These are phyloP conservation scores for Tetramorium bicarinatum DNA, from an alignment of 2,888 invertebrate species.

Conservation along the genomic window DNA sequence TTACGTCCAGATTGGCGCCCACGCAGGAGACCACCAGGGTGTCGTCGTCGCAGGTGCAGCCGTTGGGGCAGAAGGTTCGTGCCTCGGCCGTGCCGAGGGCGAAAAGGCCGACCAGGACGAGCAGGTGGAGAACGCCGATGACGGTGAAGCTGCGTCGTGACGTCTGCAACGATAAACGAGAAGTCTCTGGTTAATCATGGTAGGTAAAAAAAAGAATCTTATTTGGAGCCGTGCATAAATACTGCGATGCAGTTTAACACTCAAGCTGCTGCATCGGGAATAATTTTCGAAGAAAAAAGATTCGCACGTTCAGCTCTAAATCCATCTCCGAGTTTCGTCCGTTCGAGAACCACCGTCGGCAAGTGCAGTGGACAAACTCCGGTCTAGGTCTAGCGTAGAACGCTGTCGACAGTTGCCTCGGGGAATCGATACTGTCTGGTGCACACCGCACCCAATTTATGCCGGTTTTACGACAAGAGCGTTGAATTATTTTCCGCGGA, in stretches of 20 bases:
- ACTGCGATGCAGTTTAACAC: neutral
- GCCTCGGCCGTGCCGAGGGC: conserved; percentile 81
- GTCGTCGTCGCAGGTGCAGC: conserved; percentile 96
- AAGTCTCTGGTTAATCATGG: neutral
- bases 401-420: conserved; percentile 17
- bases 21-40: conserved; percentile 95
- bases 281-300: conserved; percentile 6
- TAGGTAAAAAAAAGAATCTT: neutral
- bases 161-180: conserved; percentile 65
- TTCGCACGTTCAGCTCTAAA: neutral
- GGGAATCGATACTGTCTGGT: conserved; percentile 44
- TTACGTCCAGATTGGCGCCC: conserved; percentile 94
- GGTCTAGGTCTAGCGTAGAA: conserved; percentile 3
- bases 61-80: conserved; percentile 92
- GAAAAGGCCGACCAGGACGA: conserved; percentile 72
- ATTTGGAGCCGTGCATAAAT: neutral
- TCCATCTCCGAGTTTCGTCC: neutral
- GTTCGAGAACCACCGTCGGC: neutral
- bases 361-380: neutral
- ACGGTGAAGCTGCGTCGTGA: conserved; percentile 53
- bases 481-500: conserved; percentile 62
- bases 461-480: conserved; percentile 50
- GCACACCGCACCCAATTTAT: conserved; percentile 44
- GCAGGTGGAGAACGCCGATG: conserved; percentile 59
- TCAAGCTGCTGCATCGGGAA: neutral